phyloP scores from a whole-genome alignment of 2,113 vertebrate species.

The Anolis carolinensis region DNA sequence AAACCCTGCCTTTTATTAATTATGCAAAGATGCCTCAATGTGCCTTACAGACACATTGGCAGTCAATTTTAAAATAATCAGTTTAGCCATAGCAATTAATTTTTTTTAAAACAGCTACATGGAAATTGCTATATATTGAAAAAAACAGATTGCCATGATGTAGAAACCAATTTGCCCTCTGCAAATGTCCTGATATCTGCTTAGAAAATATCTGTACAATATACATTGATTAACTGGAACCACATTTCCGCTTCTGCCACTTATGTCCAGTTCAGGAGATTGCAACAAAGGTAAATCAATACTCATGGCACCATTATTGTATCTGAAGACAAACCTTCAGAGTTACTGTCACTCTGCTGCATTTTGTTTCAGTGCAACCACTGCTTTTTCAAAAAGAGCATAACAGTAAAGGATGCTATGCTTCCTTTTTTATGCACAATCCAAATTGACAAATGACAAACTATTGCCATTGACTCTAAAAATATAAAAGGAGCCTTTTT shows the following conservation, averaged over 20 bases:
- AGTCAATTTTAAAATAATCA: slow-evolving; percentile 6
- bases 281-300: neutral
- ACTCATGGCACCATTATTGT: neutral
- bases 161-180: slow-evolving; percentile 11
- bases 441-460: neutral
- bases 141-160: neutral
- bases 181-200: slow-evolving; percentile 2
- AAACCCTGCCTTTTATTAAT: neutral
- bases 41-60: slow-evolving; percentile 20
- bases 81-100: neutral
- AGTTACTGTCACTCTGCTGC: slow-evolving; percentile 5
- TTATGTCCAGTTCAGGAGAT: neutral
- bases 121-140: neutral
- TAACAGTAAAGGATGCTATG: neutral
- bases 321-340: neutral
- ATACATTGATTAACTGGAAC: neutral
- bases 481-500: neutral
- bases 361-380: slow-evolving; percentile 17
- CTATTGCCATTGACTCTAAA: neutral
- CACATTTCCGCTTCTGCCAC: slow-evolving; percentile 2
- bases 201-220: slow-evolving; percentile 17
- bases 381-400: neutral
- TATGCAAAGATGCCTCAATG: neutral
- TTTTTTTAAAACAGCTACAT: neutral
- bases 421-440: neutral